These are phyloP conservation scores for Petrosia ficiformis DNA, from an alignment of 37 sponge, comb jelly and placozoan genomes.

Conservation along the genomic window DNA sequence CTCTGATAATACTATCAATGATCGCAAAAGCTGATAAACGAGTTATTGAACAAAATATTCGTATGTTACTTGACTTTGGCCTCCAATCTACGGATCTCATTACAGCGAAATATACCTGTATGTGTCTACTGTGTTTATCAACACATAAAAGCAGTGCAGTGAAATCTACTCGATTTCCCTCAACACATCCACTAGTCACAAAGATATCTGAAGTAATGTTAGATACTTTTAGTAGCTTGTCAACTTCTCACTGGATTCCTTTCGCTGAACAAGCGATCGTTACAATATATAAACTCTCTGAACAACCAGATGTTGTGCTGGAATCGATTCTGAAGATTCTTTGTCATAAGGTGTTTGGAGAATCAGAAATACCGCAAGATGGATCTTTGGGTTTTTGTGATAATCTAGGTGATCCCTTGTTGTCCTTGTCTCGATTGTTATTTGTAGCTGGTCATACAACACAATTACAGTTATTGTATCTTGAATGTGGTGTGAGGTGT, in stretches of 20 bases:
- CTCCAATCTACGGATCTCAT: constrained; percentile 15
- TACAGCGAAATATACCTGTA: constrained; percentile 54
- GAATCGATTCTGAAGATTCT: constrained; percentile 49
- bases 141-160: background rate
- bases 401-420: background rate
- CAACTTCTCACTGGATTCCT: constrained; percentile 56
- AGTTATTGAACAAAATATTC: constrained; percentile 26
- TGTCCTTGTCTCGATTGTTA: constrained; percentile 63
- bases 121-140: constrained; percentile 42
- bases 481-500: constrained; percentile 35
- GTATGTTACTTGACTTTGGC: constrained; percentile 21
- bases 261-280: constrained; percentile 82
- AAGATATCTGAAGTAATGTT: constrained; percentile 23
- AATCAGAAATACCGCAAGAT: no score
- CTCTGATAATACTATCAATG: constrained; percentile 55
- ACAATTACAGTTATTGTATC: constrained; percentile 49
- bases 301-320: constrained; percentile 59
- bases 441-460: constrained; percentile 55
- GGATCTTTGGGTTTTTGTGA: background rate
- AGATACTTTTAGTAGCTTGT: background rate
- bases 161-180: background rate
- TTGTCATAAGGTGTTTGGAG: background rate
- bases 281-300: constrained; percentile 63
- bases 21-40: constrained; percentile 15
- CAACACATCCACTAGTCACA: constrained; percentile 39